Base-by-base conservation (phyloP, 2,797 vertebrate species). In the Siniperca obscura region DNA sequence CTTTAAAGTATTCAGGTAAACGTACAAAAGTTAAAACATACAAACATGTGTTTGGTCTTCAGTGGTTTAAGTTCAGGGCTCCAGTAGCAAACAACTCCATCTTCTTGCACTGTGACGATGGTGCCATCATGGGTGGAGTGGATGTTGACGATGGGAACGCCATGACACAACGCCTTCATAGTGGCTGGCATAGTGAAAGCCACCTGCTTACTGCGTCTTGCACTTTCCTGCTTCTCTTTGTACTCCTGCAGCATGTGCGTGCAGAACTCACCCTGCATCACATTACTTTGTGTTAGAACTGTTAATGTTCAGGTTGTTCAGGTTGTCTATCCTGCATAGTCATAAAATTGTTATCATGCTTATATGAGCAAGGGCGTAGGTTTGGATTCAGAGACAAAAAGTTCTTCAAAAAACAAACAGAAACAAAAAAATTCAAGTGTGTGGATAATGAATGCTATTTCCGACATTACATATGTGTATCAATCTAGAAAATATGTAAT, bases 11-110 rank as follows among this genome's bases (percentile, higher is more conserved):
- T 70, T 78, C 14, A 40, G 9, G 10, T 42, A 36, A 70, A 65
- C 68, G 16, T 44, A 16, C 1, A 76, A 60, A 68, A 9, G 7
- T 2, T 19, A 0, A 62, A 61, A 96, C 97, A 48, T 95, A 97
- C 97, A 94, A 97, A 97, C 80, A 96, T 85, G 44, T 81, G 78
- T 88, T 96, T 96, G 88, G 92, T 96, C 87, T 91, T 95, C 90
- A 95, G 96, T 57, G 94, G 84, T 78, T 95, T 94, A 57, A 97
- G 95, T 57, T 96, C 94, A 73, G 94, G 90, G 78, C 92, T 96
- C 96, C 97, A 97, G 88, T 91, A 95, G 91, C 92, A 95, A 78
- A 97, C 90, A 19, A 87, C 57, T 11, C 96, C 95, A 0, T 97
- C 96, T 89, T 97, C 96, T 80, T 88, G 91, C 56, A 96, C 90